phyloP scores from a whole-genome alignment of 2,888 invertebrate species.

The Brassicogethes aeneus region DNA sequence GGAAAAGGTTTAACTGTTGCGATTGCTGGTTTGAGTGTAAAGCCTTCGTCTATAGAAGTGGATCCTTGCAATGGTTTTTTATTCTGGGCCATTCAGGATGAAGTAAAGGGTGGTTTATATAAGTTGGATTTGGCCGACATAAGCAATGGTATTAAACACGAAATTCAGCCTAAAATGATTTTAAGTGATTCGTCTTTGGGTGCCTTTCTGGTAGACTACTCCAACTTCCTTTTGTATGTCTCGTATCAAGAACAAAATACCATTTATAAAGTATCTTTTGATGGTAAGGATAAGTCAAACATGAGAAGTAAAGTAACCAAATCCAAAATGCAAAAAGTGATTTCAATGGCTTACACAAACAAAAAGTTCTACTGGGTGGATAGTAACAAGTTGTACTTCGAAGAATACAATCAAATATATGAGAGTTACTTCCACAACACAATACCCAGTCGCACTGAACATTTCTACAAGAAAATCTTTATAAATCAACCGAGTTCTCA shows the following conservation, averaged over 20 bases:
- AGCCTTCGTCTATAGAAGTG: slow-evolving; percentile 75
- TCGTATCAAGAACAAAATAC: slow-evolving; percentile 68
- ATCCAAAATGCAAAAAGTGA: slow-evolving; percentile 63
- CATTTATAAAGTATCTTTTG: slow-evolving; percentile 70
- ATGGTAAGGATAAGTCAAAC: slow-evolving; percentile 67
- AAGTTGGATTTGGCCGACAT: slow-evolving; percentile 68
- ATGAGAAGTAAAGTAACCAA: slow-evolving; percentile 66
- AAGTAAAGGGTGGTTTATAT: slow-evolving; percentile 57
- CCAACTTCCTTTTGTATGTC: slow-evolving; percentile 69
- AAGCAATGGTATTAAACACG: slow-evolving; percentile 63
- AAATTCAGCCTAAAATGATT: slow-evolving; percentile 56
- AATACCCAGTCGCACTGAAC: slow-evolving; percentile 46
- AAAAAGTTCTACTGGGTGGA: slow-evolving; percentile 83
- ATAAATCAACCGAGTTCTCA: slow-evolving; percentile 62
- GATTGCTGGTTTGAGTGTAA: slow-evolving; percentile 57
- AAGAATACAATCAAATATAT: slow-evolving; percentile 60
- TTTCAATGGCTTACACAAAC: slow-evolving; percentile 66
- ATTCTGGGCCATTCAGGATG: slow-evolving; percentile 62
- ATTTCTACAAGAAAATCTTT: slow-evolving; percentile 35
- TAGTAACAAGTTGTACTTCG: slow-evolving; percentile 64
- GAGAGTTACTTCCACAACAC: slow-evolving; percentile 71
- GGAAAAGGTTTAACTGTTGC: slow-evolving; percentile 63
- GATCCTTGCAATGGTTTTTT: slow-evolving; percentile 91
- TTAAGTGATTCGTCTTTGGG: slow-evolving; percentile 60
- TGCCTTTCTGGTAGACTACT: slow-evolving; percentile 75